A percentile compares a stretch with the other conserved stretches of the same genome.
These are phyloP conservation scores for Bruchidius siliquastri DNA, from an alignment of 2,888 invertebrate species.

Conservation along the genomic window DNA sequence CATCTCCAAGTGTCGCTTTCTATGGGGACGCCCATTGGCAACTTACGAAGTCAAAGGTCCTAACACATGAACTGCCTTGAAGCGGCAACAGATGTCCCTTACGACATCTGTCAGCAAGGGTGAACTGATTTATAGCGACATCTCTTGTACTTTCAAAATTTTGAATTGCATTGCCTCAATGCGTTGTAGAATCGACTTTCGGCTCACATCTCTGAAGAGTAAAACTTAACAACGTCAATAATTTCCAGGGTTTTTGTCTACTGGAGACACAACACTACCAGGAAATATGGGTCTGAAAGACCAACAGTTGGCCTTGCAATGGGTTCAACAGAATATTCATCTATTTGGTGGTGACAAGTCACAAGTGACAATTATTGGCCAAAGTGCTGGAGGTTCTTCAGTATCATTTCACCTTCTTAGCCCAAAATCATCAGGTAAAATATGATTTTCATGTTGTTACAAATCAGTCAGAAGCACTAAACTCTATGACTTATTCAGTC, in stretches of 20 bases:
- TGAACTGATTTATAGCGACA: too few relatives aligned
- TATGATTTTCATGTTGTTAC: background rate
- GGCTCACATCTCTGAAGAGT: background rate
- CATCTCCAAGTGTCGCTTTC: too few relatives aligned
- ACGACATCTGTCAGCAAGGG: too few relatives aligned
- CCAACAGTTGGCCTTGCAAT: slow-evolving; percentile 15
- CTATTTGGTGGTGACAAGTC: slow-evolving; percentile 16
- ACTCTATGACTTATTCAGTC: too few relatives aligned
- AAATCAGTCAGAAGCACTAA: too few relatives aligned
- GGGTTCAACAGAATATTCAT: slow-evolving; percentile 16
- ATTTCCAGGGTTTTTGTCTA: slow-evolving; percentile 25
- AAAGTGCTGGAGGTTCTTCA: slow-evolving; percentile 18
- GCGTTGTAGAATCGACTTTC: background rate
- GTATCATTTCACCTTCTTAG: slow-evolving; percentile 17
- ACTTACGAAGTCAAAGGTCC: too few relatives aligned
- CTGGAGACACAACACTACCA: slow-evolving; percentile 19
- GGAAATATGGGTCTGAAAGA: slow-evolving; percentile 24
- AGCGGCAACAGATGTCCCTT: too few relatives aligned
- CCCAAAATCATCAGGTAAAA: slow-evolving; percentile 14
- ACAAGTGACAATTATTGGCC: slow-evolving; percentile 16
- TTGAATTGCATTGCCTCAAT: too few relatives aligned
- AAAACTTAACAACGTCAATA: background rate
- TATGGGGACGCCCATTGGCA: too few relatives aligned
- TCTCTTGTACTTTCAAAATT: too few relatives aligned
- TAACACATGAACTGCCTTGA: too few relatives aligned